These are phyloP conservation scores for Hycleus phaleratus DNA, from an alignment of 1,140 invertebrate species.

Conservation along the genomic window DNA sequence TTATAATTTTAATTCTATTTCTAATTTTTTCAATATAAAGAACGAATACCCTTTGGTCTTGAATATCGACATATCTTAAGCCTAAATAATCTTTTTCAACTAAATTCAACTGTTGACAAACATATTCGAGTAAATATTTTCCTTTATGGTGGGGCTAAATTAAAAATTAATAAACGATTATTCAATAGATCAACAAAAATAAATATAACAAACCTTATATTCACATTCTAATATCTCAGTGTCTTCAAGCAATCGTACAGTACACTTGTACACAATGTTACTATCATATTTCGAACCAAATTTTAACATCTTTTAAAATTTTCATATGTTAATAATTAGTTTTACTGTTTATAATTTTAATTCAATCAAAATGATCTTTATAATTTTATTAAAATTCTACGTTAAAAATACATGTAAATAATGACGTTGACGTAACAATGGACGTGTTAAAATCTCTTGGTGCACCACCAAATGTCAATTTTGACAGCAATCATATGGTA, in stretches of 20 bases:
- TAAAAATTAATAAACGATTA: slow-evolving; percentile 10
- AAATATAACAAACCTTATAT: slow-evolving; percentile 71
- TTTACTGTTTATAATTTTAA: not conserved
- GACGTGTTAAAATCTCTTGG: too few species aligned
- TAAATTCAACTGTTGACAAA: slow-evolving; percentile 88
- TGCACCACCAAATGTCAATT: too few species aligned
- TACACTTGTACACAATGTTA: slow-evolving; percentile 86
- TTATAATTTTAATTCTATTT: slow-evolving; percentile 1
- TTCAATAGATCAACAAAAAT: not conserved
- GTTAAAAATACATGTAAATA: not conserved
- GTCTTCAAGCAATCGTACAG: slow-evolving; percentile 87
- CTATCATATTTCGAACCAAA: slow-evolving; percentile 75
- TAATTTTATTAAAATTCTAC: not conserved
- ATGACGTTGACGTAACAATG: not conserved
- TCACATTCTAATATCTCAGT: slow-evolving; percentile 90
- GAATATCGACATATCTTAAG: slow-evolving; percentile 84
- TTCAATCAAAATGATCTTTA: not conserved
- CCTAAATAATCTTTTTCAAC: slow-evolving; percentile 97
- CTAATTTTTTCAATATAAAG: not conserved
- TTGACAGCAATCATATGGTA: too few species aligned
- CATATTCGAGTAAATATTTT: slow-evolving; percentile 85
- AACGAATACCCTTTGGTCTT: slow-evolving; percentile 74
- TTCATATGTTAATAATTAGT: slow-evolving; percentile 3
- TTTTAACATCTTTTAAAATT: slow-evolving; percentile 54
- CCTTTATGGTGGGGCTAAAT: slow-evolving; percentile 88